A percentile compares a stretch with the other conserved stretches of the same genome.
Evolutionary conservation across 2,797 vertebrate genomes (phyloP).

Genomic region (Trachops cirrhosus): DNA sequence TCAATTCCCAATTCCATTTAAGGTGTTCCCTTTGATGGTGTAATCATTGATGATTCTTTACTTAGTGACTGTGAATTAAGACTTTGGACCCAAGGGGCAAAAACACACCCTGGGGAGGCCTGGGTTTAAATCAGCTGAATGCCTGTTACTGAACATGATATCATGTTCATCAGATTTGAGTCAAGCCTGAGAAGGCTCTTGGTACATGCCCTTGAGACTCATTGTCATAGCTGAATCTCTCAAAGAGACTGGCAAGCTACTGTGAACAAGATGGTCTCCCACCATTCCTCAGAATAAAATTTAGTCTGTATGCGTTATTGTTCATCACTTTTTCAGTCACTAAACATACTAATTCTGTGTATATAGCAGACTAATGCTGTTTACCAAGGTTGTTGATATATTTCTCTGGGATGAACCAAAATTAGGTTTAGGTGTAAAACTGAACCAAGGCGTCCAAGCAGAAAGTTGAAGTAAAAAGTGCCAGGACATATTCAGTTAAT

Average conservation of each 20-base stretch:
- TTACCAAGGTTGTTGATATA: background rate
- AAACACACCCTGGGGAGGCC: conserved; percentile 4
- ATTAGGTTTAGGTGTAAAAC: conserved; percentile 13
- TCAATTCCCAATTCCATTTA: background rate
- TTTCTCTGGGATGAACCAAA: background rate
- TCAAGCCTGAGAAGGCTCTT: conserved; percentile 2
- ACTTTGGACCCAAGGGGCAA: background rate
- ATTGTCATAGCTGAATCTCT: background rate
- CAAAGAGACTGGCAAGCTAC: background rate
- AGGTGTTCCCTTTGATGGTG: background rate
- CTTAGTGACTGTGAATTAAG: conserved; percentile 31
- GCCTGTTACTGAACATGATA: conserved; percentile 32
- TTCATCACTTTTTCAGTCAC: background rate
- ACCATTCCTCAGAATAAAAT: background rate
- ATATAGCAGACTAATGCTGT: background rate
- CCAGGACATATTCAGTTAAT: background rate
- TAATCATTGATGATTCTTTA: conserved; percentile 37
- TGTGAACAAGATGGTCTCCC: background rate
- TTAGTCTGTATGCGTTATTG: background rate
- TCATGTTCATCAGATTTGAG: conserved; percentile 30
- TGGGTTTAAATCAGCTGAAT: background rate
- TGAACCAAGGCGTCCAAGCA: background rate
- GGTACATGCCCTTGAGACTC: background rate
- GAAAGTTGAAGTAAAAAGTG: background rate
- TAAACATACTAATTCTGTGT: background rate